Percentiles rank a stretch among this genome's conserved stretches.
Evolutionary conservation across 1,140 invertebrate genomes (phyloP).

Genomic region (Halictus rubicundus): DNA sequence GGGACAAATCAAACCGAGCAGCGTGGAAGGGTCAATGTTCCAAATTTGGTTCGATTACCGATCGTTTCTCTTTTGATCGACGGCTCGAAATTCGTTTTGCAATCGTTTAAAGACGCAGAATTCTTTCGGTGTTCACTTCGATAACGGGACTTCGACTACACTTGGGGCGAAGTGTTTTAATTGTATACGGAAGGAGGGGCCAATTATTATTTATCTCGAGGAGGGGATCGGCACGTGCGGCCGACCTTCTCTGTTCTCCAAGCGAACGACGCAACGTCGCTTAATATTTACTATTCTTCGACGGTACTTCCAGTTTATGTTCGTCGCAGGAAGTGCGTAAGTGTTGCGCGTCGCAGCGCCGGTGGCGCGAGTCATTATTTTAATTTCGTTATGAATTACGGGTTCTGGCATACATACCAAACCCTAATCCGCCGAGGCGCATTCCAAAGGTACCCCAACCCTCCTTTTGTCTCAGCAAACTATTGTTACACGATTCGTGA

Average conservation of each 20-base stretch:
- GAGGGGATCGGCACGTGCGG: slow-evolving; percentile 33
- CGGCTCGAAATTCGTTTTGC: neutral
- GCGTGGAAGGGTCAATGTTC: too few species aligned
- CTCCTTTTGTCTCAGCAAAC: too few species aligned
- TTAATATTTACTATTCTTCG: slow-evolving; percentile 75
- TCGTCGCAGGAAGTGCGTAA: slow-evolving; percentile 65
- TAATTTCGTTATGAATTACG: neutral
- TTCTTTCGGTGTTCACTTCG: neutral
- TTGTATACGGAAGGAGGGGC: slow-evolving; percentile 3
- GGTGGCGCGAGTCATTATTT: neutral
- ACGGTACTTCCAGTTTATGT: slow-evolving; percentile 69
- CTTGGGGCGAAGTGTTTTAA: slow-evolving; percentile 14
- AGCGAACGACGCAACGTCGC: slow-evolving; percentile 42
- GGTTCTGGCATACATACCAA: neutral
- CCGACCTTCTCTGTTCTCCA: slow-evolving; percentile 37
- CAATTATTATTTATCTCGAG: slow-evolving; percentile 26
- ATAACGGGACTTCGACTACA: neutral
- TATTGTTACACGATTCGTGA: too few species aligned
- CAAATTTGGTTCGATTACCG: too few species aligned
- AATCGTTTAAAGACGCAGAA: neutral
- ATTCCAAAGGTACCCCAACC: too few species aligned
- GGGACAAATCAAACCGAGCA: too few species aligned
- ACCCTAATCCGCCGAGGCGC: too few species aligned
- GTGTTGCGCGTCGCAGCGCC: slow-evolving; percentile 4
- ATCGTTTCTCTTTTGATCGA: neutral